Evolutionary conservation across 1,140 invertebrate genomes (phyloP), one percentile per base, ranked within the genome.

Genomic region (Pseudachorutes palmiensis): DNA sequence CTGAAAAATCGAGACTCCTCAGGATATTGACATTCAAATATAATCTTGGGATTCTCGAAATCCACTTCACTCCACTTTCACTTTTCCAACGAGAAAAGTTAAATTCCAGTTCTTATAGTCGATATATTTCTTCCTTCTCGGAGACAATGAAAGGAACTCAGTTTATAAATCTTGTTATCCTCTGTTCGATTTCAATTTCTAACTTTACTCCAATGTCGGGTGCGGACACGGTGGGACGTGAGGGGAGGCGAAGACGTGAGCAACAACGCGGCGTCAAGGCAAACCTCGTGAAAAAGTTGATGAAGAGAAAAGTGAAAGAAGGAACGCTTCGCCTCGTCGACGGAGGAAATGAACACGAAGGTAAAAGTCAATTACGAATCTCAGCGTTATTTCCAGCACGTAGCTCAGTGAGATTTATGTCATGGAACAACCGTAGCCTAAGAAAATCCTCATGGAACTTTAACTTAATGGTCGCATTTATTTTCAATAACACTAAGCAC

Each of bases 281-380:
- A 1, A 70, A 75, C 19, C 70, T 81, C 16, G 76, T 82, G 14
- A 80, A 80, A 71, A 82, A 81, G 71, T 76, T 80, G 33, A 77
- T 76, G 49, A 78, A 76, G 32, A 76, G 86, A 64, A 87, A 85
- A 74, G 84, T 86, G 76, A 81, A 85, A 65, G 87, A 90, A 65
- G 88, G 87, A n/a, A 84, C 82, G 65, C 74, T 90, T 19, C 84
- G 84, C 70, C 77, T 90, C 1, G 79, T 88, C 2, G 87, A 87
- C 24, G 86, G 88, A 5, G 76, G 80, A 2, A 82, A 77, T 16
- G 81, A 83, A 70, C 83, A 83, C 74, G 87, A 89, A 85, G 88
- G 88, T 88, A 81, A 73, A 68, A n/a, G n/a, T n/a, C 61, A 62
- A n/a, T 64, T 2, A 58, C 5, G 19, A 41, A 41, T 19, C 5